Base-by-base conservation (phyloP, 2,797 vertebrate genomes). In the Microcaecilia unicolor region DNA sequence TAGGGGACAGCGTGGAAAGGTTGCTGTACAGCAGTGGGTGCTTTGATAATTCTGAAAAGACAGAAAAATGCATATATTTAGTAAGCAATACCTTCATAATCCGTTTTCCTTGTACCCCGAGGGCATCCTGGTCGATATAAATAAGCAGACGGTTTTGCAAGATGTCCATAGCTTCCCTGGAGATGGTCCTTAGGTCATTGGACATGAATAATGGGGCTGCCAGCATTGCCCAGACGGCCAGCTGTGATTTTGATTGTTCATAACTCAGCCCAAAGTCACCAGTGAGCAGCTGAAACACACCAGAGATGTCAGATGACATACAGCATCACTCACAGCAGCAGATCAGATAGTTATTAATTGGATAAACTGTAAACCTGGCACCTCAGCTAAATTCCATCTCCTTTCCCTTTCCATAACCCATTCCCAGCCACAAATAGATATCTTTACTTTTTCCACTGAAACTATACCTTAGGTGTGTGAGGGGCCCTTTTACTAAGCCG, bases 131-230 rank as follows among this genome's bases (percentile, higher is more conserved):
- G 19, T 42, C 45, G 3, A 49, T 52, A 11, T 51, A 42, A 18
- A 61, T 40, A 15, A 62, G 14, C 15, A 57, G 30, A 3, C 48
- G 41, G 18, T 70, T 61, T 44, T 66, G 51, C 12, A 68, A 28
- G 8, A 57, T 16, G 11, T 23, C 31, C 29, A 41, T 32, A 32
- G 41, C 35, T 22, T 52, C 43, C 3, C 38, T 8, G 6, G 47
- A 60, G 37, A 59, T 36, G 8, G 14, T 64, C n/a, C 33, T 44
- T 11, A 55, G 16, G 14, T 71, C 48, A 34, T 35, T 31, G 9
- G 44, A 56, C 28, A 47, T 28, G 18, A 66, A 57, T 6, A 51
- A 12, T 16, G 49, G 45, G 13, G 51, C 39, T 12, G 44, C 47
- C 32, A 71, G 25, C 34, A 62, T 26, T 10, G 59, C 40, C 53